Percentiles rank a stretch among this genome's conserved stretches.
Conservation (phyloP, 1,140 invertebrate genomes). For the Alviniconcha marisindica region DNA sequence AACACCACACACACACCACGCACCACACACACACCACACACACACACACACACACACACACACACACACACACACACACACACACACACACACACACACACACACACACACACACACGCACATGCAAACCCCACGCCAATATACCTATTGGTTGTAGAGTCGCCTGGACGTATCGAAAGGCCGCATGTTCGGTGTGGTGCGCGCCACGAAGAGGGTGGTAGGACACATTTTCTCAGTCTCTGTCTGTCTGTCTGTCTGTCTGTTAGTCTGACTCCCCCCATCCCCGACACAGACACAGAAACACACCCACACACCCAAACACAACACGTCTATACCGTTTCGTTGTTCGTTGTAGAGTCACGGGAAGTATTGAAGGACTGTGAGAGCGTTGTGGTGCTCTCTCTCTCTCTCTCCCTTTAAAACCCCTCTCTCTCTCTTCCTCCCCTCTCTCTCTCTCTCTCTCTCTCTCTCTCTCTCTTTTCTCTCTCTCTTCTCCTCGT, state of each 20-base stretch:
- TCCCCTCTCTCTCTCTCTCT: slow-evolving; percentile 28
- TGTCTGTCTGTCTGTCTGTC: neutral
- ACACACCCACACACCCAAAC: neutral
- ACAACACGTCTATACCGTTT: no score
- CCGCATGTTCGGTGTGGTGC: slow-evolving; percentile 97
- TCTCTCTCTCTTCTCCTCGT: neutral
- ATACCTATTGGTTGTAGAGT: slow-evolving; percentile 83
- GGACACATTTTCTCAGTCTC: neutral
- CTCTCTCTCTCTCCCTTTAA: slow-evolving; percentile 10
- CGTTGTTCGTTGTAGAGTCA: no score
- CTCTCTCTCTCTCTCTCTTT: slow-evolving; percentile 22
- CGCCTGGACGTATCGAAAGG: slow-evolving; percentile 97
- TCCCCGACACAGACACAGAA: neutral
- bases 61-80: no score
- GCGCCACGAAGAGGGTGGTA: slow-evolving; percentile 88
- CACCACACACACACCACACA: no score
- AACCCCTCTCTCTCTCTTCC: neutral
- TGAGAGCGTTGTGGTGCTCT: no score
- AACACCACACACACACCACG: no score
- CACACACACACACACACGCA: no score
- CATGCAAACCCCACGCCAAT: no score
- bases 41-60: no score
- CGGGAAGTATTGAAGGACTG: no score
- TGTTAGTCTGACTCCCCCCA: neutral
- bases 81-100: no score